Conservation (phyloP, 2,888 invertebrate genomes). For the Limnephilus marmoratus region DNA sequence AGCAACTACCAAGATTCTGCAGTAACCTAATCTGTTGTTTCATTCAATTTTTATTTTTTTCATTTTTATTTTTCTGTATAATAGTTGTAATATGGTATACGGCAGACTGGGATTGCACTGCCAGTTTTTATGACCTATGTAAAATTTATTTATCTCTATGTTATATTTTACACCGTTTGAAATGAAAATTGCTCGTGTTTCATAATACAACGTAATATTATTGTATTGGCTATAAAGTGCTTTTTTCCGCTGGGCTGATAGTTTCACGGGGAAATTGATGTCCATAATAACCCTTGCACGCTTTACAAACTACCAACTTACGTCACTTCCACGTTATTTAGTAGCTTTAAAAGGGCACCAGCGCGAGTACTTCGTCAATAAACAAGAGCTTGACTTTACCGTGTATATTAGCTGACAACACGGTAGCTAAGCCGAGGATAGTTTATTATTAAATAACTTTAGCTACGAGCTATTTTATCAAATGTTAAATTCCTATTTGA, state of each 20-base stretch:
- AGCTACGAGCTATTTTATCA: not conserved
- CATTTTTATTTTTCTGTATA: no score
- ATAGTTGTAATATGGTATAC: no score
- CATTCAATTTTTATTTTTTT: no score
- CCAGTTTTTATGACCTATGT: not conserved
- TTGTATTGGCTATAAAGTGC: slow-evolving; percentile 7
- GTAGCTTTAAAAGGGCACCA: not conserved
- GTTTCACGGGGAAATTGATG: not conserved
- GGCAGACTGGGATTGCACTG: no score
- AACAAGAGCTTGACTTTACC: not conserved
- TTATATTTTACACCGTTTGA: not conserved
- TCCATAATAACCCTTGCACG: not conserved
- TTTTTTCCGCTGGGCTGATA: not conserved
- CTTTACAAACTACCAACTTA: not conserved
- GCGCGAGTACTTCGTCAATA: not conserved
- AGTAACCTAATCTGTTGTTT: no score
- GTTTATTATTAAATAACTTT: not conserved
- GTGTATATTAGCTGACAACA: not conserved
- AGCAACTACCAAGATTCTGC: no score
- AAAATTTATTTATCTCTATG: no score
- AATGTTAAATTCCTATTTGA: not conserved
- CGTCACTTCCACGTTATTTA: not conserved
- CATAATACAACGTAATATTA: not conserved
- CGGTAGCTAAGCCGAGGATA: not conserved
- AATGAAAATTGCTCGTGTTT: not conserved